A percentile compares a stretch with the other conserved stretches of the same genome.
Conservation (phyloP, 92 coral and sea anemone genomes). For the Epizoanthus ramosus region DNA sequence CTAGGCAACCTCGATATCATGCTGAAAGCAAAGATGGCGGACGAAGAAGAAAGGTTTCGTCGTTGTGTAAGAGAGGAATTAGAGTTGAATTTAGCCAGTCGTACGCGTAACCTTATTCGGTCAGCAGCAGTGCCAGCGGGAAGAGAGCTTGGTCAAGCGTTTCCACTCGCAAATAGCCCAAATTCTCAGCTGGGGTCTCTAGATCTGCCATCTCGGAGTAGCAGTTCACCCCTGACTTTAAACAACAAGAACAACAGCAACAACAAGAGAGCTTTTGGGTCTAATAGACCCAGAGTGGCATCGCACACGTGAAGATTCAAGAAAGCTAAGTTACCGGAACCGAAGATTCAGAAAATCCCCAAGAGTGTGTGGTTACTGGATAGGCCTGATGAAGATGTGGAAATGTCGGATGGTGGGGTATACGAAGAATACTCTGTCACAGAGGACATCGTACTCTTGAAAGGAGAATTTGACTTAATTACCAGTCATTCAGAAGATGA, state of each 20-base stretch:
- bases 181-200: no score
- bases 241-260: conserved; percentile 23
- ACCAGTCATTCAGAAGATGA: conserved; percentile 54
- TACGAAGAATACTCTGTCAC: conserved; percentile 53
- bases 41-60: conserved; percentile 14
- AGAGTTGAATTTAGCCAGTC: conserved; percentile 28
- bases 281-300: conserved; percentile 12
- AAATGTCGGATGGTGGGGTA: conserved; percentile 36
- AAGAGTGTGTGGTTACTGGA: conserved; percentile 55
- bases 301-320: conserved; percentile 35
- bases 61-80: conserved; percentile 29
- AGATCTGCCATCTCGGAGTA: conserved; percentile 10
- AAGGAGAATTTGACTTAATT: conserved; percentile 56
- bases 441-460: conserved; percentile 57
- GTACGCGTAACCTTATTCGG: conserved; percentile 12
- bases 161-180: not conserved
- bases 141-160: conserved; percentile 34
- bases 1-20: not conserved
- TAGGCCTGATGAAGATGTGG: conserved; percentile 52
- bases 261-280: conserved; percentile 16
- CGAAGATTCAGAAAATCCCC: conserved; percentile 28
- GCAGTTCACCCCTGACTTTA: conserved; percentile 29
- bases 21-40: conserved; percentile 11
- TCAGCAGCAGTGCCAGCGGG: not conserved
- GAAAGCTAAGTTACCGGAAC: conserved; percentile 15